phyloP scores from a whole-genome alignment of 37 sponge, comb jelly and placozoan species.

The Halisarca cf. caerulea region DNA sequence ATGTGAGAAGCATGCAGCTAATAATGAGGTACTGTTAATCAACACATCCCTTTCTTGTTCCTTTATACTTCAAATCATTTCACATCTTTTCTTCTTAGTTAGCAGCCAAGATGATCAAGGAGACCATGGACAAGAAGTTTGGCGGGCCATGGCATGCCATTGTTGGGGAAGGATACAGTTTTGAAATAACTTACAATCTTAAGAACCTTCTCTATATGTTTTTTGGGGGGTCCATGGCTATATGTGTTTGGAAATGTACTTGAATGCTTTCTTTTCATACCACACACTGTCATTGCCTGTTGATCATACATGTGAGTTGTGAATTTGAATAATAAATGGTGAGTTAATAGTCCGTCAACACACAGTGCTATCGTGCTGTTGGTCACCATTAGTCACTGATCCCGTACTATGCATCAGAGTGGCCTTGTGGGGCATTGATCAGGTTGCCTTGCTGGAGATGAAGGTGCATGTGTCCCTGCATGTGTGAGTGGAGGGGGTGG shows the following conservation, averaged over 20 bases:
- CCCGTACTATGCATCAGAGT: too few relatives aligned
- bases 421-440: too few relatives aligned
- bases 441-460: too few relatives aligned
- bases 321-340: too few relatives aligned
- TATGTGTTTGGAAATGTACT: conserved; percentile 98
- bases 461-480: too few relatives aligned
- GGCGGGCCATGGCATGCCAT: conserved; percentile 97
- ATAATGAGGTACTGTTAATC: conserved; percentile 77
- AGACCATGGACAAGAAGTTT: conserved; percentile 99
- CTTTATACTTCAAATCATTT: too few relatives aligned
- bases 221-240: conserved; percentile 93
- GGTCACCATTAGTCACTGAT: too few relatives aligned
- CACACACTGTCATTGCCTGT: too few relatives aligned
- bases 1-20: conserved; percentile 90
- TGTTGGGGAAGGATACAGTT: conserved; percentile 94
- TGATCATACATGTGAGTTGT: too few relatives aligned
- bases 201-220: conserved; percentile 97
- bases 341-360: too few relatives aligned
- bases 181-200: conserved; percentile 92
- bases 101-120: conserved; percentile 99
- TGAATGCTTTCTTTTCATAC: conserved; percentile 13
- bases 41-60: background rate
- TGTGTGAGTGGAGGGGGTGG: too few relatives aligned
- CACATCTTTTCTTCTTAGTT: conserved; percentile 27
- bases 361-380: too few relatives aligned